A percentile compares a stretch with the other conserved stretches of the same genome.
Evolutionary conservation across 2,797 vertebrate genomes (phyloP).

Genomic region (Meda fulgida): DNA sequence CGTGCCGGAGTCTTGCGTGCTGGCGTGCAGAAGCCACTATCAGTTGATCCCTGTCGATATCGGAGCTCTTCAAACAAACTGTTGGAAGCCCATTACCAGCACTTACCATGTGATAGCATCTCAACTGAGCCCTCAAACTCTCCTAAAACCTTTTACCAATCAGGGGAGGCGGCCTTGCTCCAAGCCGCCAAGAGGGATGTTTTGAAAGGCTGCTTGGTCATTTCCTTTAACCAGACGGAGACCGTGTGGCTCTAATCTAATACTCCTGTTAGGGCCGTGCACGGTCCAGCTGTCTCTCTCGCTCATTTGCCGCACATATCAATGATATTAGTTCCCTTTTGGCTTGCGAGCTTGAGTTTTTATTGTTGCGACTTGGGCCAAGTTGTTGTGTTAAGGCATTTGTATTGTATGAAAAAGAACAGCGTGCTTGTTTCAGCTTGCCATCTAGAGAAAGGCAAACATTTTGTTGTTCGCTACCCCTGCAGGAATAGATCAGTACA

Average conservation of each 20-base stretch:
- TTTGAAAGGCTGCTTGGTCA: conserved; percentile 77
- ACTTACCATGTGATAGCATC: conserved; percentile 82
- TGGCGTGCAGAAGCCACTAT: conserved; percentile 68
- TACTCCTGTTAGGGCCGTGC: conserved; percentile 5
- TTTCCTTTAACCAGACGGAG: conserved; percentile 70
- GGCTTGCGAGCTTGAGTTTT: neutral
- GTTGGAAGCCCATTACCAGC: conserved; percentile 81
- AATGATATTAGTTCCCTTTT: conserved; percentile 41
- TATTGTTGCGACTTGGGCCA: conserved; percentile 30
- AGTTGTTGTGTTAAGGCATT: conserved; percentile 30
- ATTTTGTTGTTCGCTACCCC: conserved; percentile 66
- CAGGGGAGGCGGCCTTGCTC: conserved; percentile 71
- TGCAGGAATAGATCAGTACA: conserved; percentile 61
- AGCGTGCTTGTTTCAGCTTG: conserved; percentile 69
- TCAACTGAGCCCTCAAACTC: conserved; percentile 77
- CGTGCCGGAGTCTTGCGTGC: conserved; percentile 48
- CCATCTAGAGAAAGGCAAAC: conserved; percentile 43
- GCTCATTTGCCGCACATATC: conserved; percentile 4
- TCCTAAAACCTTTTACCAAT: conserved; percentile 76
- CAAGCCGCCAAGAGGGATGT: conserved; percentile 63
- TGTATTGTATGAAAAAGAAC: conserved; percentile 70
- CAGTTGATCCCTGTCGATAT: conserved; percentile 81
- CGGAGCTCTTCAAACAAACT: conserved; percentile 79
- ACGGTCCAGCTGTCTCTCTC: conserved; percentile 26
- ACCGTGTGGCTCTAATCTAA: conserved; percentile 63